Evolutionary conservation across 2,797 vertebrate genomes (phyloP).

Genomic region (Pitangus sulphuratus): DNA sequence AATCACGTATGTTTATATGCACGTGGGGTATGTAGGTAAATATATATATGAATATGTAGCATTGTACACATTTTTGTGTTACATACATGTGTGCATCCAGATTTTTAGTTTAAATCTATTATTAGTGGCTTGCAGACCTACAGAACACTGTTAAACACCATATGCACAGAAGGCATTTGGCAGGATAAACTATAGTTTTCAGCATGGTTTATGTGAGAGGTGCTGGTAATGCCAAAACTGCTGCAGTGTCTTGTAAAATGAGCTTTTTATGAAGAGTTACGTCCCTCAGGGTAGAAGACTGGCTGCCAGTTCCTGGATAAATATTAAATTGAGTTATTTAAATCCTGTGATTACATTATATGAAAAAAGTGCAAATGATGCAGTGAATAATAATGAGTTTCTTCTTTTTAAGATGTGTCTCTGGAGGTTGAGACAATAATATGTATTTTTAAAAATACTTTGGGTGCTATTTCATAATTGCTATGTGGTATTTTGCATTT

Average conservation of each 20-base stretch:
- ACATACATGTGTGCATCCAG: background rate
- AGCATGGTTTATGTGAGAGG: conserved; percentile 16
- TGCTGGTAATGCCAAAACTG: conserved; percentile 57
- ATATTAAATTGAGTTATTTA: conserved; percentile 40
- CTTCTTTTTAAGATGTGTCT: background rate
- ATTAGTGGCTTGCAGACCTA: conserved; percentile 27
- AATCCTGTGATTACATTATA: conserved; percentile 18
- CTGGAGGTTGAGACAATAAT: background rate
- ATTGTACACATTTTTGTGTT: background rate
- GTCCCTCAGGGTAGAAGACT: background rate
- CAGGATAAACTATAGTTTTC: conserved; percentile 32
- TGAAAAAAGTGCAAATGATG: conserved; percentile 30
- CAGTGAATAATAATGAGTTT: background rate
- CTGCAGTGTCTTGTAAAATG: conserved; percentile 33
- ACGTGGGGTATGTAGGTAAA: background rate
- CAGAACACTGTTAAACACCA: conserved; percentile 16
- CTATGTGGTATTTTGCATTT: background rate
- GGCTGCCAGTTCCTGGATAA: conserved; percentile 32
- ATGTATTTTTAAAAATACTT: background rate
- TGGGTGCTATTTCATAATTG: background rate
- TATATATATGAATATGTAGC: background rate
- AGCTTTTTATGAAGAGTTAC: background rate
- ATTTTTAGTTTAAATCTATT: conserved; percentile 29
- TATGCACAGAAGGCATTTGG: conserved; percentile 42
- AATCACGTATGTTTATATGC: background rate